Evolutionary conservation across 2,113 vertebrate genomes (phyloP).

Genomic region (mouse (Mus musculus)): GRCm39 chr2:70208501-70209000

Average conservation of each 20-base stretch:
- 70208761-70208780: background rate
- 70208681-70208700: background rate
- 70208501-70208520: background rate
- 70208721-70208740: background rate
- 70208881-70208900: background rate
- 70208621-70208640: slow-evolving; percentile 37
- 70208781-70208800: background rate
- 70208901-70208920: too few relatives aligned
- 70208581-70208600: background rate
- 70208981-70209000: too few relatives aligned
- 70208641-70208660: background rate
- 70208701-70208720: background rate
- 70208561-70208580: slow-evolving; percentile 9
- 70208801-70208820: background rate
- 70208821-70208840: background rate
- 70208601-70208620: slow-evolving; percentile 38
- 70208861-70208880: background rate
- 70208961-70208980: too few relatives aligned
- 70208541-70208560: slow-evolving; percentile 8
- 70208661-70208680: background rate
- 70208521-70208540: background rate
- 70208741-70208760: background rate
- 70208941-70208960: too few relatives aligned
- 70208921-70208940: too few relatives aligned
- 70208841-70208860: background rate